phyloP scores from a whole-genome alignment of 2,113 vertebrate species.

The Corythornis cristatus region DNA sequence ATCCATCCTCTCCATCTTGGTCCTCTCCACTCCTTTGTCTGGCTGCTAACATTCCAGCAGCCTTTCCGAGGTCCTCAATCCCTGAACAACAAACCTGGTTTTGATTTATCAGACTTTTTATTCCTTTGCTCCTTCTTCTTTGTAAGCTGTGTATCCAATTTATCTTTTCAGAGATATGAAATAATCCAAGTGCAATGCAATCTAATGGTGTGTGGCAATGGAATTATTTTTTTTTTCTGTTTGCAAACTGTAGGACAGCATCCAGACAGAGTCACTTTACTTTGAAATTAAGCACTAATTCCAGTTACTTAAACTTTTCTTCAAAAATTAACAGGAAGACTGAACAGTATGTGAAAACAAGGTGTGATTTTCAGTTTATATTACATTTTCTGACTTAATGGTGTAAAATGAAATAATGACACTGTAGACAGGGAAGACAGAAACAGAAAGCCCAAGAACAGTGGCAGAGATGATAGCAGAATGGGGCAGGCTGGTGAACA shows the following conservation, averaged over 20 bases:
- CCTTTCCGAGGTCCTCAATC: background rate
- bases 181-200: background rate
- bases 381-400: background rate
- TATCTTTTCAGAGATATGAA: background rate
- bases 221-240: background rate
- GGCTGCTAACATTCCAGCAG: background rate
- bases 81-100: background rate
- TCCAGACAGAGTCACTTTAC: background rate
- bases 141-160: background rate
- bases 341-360: background rate
- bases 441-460: background rate
- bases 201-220: background rate
- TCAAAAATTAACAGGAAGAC: background rate
- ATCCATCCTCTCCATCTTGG: background rate
- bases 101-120: background rate
- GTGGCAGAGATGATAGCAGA: background rate
- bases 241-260: background rate
- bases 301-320: background rate
- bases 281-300: background rate
- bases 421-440: accelerated
- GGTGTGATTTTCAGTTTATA: background rate
- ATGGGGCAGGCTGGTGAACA: accelerated
- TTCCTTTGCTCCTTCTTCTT: background rate
- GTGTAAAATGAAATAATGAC: background rate
- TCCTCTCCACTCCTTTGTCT: background rate